These are phyloP conservation scores for Drosophila rellima DNA, from an alignment of 2,888 invertebrate species.

Conservation along the genomic window DNA sequence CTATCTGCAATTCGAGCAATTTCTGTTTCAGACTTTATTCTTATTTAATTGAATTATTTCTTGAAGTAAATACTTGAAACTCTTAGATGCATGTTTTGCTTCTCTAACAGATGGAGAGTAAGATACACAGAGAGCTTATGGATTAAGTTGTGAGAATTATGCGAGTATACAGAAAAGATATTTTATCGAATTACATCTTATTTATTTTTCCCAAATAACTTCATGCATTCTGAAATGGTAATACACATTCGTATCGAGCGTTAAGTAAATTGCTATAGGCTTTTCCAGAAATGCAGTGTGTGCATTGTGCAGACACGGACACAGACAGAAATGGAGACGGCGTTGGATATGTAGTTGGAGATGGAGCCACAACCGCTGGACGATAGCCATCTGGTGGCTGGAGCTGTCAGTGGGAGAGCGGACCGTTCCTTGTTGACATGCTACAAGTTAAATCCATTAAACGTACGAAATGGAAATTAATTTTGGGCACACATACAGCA, in stretches of 20 bases:
- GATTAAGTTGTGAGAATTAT: not conserved
- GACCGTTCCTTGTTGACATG: conserved; percentile 43
- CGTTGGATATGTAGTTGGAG: not conserved
- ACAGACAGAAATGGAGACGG: not conserved
- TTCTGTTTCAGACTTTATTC: not conserved
- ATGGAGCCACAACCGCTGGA: conserved; percentile 3
- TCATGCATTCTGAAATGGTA: not conserved
- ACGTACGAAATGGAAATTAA: conserved; percentile 73
- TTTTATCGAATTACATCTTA: not conserved
- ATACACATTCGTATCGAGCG: not conserved
- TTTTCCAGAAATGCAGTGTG: not conserved
- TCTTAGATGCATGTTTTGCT: not conserved
- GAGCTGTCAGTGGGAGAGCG: not conserved
- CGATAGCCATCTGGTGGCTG: conserved; percentile 8
- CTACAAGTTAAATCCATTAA: conserved; percentile 77
- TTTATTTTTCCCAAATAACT: not conserved
- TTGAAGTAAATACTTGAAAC: not conserved
- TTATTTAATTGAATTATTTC: not conserved
- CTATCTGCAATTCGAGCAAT: not conserved
- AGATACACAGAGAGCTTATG: not conserved
- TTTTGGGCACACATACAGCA: conserved; percentile 50
- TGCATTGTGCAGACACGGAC: not conserved
- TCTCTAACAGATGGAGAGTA: not conserved
- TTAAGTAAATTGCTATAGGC: not conserved
- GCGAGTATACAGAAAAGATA: not conserved